Evolutionary conservation across 2,113 vertebrate genomes (phyloP).

Genomic region (Bambusicola thoracicus): DNA sequence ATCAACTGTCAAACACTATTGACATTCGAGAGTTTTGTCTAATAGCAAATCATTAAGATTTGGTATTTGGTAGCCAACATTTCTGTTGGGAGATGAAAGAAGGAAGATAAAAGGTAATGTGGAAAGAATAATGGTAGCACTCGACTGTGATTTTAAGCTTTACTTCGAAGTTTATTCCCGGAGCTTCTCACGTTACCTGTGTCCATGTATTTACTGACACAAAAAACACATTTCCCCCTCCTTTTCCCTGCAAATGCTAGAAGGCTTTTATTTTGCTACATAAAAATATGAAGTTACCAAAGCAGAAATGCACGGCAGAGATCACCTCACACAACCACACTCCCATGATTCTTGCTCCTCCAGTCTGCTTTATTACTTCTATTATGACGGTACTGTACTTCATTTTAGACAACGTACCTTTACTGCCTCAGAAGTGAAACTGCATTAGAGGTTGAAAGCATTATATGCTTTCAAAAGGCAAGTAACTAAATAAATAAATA

Average conservation of each 20-base stretch:
- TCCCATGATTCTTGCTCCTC: not conserved
- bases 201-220: not conserved
- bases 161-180: not conserved
- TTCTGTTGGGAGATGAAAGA: not conserved
- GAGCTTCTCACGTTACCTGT: not conserved
- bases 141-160: not conserved
- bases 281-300: not conserved
- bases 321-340: not conserved
- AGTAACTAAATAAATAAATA: not conserved
- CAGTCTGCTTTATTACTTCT: not conserved
- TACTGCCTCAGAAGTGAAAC: not conserved
- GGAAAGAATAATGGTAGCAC: not conserved
- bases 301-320: not conserved
- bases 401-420: not conserved
- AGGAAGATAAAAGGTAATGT: not conserved
- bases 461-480: not conserved
- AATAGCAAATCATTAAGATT: not conserved
- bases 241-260: not conserved
- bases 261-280: not conserved
- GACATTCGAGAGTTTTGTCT: not conserved
- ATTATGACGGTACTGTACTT: not conserved
- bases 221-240: fast-evolving
- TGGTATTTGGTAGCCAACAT: not conserved
- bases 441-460: not conserved
- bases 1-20: not conserved